phyloP scores from a whole-genome alignment of 1,140 invertebrate species.

The Muscidifurax raptorellus region DNA sequence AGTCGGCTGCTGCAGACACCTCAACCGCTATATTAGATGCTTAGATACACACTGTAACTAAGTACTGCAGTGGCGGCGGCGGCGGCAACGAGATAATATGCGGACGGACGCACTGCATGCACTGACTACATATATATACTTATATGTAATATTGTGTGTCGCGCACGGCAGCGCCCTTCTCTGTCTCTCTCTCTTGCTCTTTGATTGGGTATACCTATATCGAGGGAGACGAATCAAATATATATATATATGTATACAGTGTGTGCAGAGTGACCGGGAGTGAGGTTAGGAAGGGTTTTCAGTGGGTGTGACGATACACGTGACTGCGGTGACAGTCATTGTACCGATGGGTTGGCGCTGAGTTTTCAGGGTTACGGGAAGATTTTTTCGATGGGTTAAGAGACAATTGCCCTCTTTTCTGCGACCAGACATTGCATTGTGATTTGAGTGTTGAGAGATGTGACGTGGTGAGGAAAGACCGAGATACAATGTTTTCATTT shows the following conservation, averaged over 20 bases:
- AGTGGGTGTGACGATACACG: neutral
- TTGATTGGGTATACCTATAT: neutral
- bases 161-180: slow-evolving; percentile 33
- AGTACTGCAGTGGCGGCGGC: neutral
- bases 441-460: too few species aligned
- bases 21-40: neutral
- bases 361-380: too few species aligned
- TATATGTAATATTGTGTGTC: neutral
- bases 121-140: neutral
- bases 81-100: neutral
- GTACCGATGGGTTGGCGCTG: neutral
- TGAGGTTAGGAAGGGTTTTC: slow-evolving; percentile 10
- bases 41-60: neutral
- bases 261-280: neutral
- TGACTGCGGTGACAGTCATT: neutral
- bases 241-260: too few species aligned
- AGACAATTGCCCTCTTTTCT: too few species aligned
- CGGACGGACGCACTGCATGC: neutral
- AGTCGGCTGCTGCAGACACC: neutral
- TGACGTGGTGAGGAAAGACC: too few species aligned
- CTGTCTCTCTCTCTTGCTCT: neutral
- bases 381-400: too few species aligned
- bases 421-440: too few species aligned
- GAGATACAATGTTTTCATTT: too few species aligned
- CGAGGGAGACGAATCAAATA: neutral